These are phyloP conservation scores for Todiramphus chloris DNA, from an alignment of 2,113 vertebrate species.

Conservation along the genomic window DNA sequence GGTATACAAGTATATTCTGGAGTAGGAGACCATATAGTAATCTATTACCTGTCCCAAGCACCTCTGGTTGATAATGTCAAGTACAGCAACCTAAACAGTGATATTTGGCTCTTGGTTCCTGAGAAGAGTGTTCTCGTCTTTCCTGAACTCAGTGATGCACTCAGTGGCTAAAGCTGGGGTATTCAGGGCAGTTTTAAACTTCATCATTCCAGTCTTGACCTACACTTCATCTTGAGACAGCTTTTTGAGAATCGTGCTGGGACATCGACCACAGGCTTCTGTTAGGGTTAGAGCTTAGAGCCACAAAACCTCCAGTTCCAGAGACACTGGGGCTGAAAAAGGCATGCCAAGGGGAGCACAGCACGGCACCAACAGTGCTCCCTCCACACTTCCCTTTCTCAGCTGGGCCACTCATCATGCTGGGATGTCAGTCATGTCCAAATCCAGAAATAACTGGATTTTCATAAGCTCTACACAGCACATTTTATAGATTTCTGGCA, in stretches of 20 bases:
- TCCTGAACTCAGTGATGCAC: background rate
- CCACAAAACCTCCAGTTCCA: too few species aligned
- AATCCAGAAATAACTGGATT: background rate
- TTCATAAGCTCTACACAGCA: background rate
- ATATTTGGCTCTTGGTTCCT: background rate
- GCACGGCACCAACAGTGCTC: too few species aligned
- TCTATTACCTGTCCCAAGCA: background rate
- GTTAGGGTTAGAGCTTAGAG: too few species aligned
- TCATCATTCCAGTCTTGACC: background rate
- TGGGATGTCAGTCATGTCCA: too few species aligned
- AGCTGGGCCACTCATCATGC: too few species aligned
- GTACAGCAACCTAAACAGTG: background rate
- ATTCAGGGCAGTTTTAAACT: background rate
- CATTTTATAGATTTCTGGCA: constrained; percentile 27
- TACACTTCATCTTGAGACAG: background rate
- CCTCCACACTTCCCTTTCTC: too few species aligned
- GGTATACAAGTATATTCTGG: background rate
- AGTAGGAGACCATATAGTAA: background rate
- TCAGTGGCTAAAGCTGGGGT: background rate
- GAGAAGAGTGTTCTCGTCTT: background rate
- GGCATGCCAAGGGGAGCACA: too few species aligned
- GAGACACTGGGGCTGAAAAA: too few species aligned
- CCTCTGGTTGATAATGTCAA: background rate
- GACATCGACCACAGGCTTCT: too few species aligned
- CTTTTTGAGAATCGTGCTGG: background rate